Evolutionary conservation across 2,797 vertebrate species (phyloP), one percentile per base, ranked within the genome.

Genomic region (Danio albolineatus): DNA sequence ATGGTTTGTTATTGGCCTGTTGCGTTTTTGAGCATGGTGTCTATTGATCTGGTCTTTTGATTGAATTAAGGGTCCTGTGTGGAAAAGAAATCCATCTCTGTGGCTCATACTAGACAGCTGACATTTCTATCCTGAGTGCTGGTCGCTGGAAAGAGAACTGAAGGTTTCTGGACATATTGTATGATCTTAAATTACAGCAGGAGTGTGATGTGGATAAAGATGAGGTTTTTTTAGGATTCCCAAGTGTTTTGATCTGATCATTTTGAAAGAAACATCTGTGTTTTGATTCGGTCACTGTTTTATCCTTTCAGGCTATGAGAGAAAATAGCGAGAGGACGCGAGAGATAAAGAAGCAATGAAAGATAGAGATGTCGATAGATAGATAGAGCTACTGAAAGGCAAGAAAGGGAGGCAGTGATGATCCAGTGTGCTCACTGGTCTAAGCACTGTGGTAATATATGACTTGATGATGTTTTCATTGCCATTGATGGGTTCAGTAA

Each of bases 61-160:
- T 87, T 86, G 90, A 93, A 92, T 93, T 90, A 93, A 84, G 87
- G 82, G 73, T 81, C 80, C 85, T 85, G 81, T 82, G 88, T 86
- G 83, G 84, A 59, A 82, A 83, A 84, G 87, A 90, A 91, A 93
- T 92, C 90, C 60, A 92, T 93, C 88, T 83, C 65, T 76, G 85
- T 86, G 88, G 81, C 85, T 89, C 90, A 89, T 92, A 87, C 90
- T 87, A 89, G 90, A 90, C 87, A 86, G 90, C 90, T 92, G 91
- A 93, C 92, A 92, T 93, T 93, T 92, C 89, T 62, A 88, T 91
- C 86, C 75, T 81, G 77, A 80, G 61, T 67, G 83, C 88, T 89
- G 89, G 92, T 91, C 81, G 87, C 89, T 90, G 85, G 73, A 57
- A 43, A 10, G 71, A 51, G 36, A 21, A 6, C 76, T 51, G 41